phyloP scores from a whole-genome alignment of 2,888 invertebrate species.

The Salticus scenicus region DNA sequence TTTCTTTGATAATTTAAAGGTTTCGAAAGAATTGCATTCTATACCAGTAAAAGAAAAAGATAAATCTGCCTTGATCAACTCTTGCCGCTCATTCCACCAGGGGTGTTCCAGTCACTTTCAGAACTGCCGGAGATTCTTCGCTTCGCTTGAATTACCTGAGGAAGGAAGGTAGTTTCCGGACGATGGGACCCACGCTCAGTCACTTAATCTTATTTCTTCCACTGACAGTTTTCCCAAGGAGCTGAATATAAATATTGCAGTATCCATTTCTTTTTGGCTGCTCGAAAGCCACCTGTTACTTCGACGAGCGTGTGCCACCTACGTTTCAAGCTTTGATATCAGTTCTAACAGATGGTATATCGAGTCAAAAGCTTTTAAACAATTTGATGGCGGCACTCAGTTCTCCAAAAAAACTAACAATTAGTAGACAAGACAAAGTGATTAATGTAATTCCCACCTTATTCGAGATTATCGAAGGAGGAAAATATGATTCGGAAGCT shows the following conservation, averaged over 20 bases:
- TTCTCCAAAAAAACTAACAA: conserved; percentile 34
- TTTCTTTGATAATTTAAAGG: too few relatives aligned
- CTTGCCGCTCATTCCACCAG: not conserved
- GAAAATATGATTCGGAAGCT: not conserved
- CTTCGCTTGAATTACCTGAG: conserved; percentile 2
- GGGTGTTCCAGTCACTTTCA: not conserved
- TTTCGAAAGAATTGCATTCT: too few relatives aligned
- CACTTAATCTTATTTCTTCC: conserved; percentile 34
- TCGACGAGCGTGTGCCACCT: not conserved
- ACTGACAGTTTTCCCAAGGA: conserved; percentile 32
- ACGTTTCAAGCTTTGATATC: not conserved
- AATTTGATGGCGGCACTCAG: conserved; percentile 23
- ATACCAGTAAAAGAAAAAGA: too few relatives aligned
- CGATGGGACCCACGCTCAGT: not conserved
- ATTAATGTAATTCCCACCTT: conserved; percentile 55
- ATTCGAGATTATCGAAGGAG: too few relatives aligned
- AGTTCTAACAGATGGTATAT: conserved; percentile 35
- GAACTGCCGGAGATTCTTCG: not conserved
- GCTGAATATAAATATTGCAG: conserved; percentile 22
- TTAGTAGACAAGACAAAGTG: conserved; percentile 18
- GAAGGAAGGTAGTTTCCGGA: conserved; percentile 30
- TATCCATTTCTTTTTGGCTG: conserved; percentile 30
- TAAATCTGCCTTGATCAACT: too few relatives aligned
- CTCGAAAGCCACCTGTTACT: conserved; percentile 28
- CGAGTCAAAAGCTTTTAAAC: conserved; percentile 1